Percentiles rank a stretch among this genome's conserved stretches.
These are phyloP conservation scores for Scylla paramamosain DNA, from an alignment of 1,140 invertebrate species.

Conservation along the genomic window DNA sequence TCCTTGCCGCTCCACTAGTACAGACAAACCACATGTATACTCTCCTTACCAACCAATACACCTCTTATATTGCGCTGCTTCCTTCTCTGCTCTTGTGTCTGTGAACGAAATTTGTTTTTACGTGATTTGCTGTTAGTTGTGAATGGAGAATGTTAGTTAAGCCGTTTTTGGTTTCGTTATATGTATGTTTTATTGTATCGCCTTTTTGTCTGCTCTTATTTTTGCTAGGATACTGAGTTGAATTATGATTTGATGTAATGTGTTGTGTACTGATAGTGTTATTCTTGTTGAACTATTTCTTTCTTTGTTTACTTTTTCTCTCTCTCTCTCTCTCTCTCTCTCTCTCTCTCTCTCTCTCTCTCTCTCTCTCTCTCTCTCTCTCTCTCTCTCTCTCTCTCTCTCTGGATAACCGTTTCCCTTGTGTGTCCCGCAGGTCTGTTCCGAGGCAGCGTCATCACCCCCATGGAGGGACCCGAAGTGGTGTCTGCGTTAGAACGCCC, in stretches of 20 bases:
- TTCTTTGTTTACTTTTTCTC: background rate
- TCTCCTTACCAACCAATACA: background rate
- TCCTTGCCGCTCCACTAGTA: background rate
- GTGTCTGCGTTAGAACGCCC: constrained; percentile 66
- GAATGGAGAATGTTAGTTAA: no score
- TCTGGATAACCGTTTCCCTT: background rate
- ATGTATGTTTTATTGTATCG: no score
- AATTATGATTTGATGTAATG: no score
- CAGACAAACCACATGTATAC: background rate
- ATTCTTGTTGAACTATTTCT: background rate
- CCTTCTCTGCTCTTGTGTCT: background rate
- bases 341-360: constrained; percentile 38
- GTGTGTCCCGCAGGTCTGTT: constrained; percentile 51
- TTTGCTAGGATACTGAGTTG: no score
- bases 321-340: constrained; percentile 35
- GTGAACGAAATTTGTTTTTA: no score
- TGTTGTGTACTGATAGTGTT: no score
- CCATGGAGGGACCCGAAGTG: constrained; percentile 65
- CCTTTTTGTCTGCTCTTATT: no score
- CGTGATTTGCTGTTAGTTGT: no score
- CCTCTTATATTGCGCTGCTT: background rate
- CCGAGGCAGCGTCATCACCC: constrained; percentile 68
- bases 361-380: constrained; percentile 39
- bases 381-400: constrained; percentile 36
- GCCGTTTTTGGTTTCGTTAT: no score